Base-by-base conservation (phyloP, 2,888 invertebrate genomes). In the Miltochrista miniata region DNA sequence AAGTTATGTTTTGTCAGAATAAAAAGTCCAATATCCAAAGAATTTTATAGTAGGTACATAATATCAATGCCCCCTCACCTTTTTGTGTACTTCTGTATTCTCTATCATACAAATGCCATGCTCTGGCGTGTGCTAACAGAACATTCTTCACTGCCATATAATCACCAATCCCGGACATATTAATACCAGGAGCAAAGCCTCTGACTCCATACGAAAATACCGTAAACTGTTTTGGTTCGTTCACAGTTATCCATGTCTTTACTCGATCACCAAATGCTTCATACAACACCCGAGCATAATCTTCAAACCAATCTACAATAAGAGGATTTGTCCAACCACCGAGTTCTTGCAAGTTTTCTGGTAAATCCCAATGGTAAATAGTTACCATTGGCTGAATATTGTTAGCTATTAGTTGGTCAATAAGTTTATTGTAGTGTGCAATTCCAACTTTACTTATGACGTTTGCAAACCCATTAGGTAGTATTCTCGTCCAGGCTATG, bases 401-500 rank as follows among this genome's bases (percentile, higher is more conserved):
- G 53, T 93, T 93, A 0, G 79, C 87, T 8, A 94, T 44, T 1
- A 96, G 77, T 59, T 91, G 93, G 61, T 95, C 77, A 36, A 96
- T 94, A 0, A 96, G 66, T 45, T 87, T 83, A 55, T 93, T 93
- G 76, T 96, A 96, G 74, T 95, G 95, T 29, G 88, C 76, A 11
- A 94, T 81, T 2, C 95, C 96, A 1, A 85, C 86, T 61, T 90
- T 70, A 70, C 94, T 96, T 14, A 94, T 77, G 39, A 80, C 76
- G 43, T 92, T 85, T 0, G 86, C 56, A 42, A 88, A 90, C 2
- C 94, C 95, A 36, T 81, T 90, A 0, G 95, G 94, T 37, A 95
- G 77, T 10, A 95, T 79, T 49, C 95, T 84, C 0, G 94, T 76
- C 95, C 95, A 95, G 0, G 94, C 92, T 51, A 94, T 87, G 2